Conservation (phyloP, 1,140 invertebrate species). For the silkworm (Bombyx mori) region ASM3026992v2 NC_085114.1:9501001-9501500, state of each 20-base stretch:
- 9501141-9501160: too few relatives aligned
- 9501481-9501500: conserved; percentile 53
- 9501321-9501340: conserved; percentile 50
- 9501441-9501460: conserved; percentile 37
- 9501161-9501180: too few relatives aligned
- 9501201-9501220: too few relatives aligned
- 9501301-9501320: conserved; percentile 9
- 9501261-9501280: too few relatives aligned
- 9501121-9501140: too few relatives aligned
- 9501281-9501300: too few relatives aligned
- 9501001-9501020: conserved; percentile 7
- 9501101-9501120: too few relatives aligned
- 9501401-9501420: conserved; percentile 51
- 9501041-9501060: conserved; percentile 9
- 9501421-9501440: conserved; percentile 57
- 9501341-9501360: conserved; percentile 56
- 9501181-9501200: too few relatives aligned
- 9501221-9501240: too few relatives aligned
- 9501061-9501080: too few relatives aligned
- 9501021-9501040: conserved; percentile 24
- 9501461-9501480: conserved; percentile 60
- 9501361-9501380: conserved; percentile 36
- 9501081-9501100: too few relatives aligned
- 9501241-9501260: too few relatives aligned
- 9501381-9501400: conserved; percentile 54